Evolutionary conservation across 2,888 invertebrate species (phyloP).

Genomic region (Diplolepis rosae): DNA sequence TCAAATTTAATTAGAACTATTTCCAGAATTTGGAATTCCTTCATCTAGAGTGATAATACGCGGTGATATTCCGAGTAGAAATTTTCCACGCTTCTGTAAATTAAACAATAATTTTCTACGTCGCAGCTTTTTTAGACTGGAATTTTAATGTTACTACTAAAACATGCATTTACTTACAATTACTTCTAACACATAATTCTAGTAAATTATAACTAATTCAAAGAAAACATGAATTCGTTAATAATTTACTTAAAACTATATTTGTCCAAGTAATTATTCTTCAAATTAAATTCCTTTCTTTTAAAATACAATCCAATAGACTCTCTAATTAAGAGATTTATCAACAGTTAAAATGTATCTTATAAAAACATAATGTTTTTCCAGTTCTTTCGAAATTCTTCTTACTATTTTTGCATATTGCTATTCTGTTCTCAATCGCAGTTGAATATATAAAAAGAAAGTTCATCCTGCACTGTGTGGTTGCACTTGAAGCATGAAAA

Average conservation of each 20-base stretch:
- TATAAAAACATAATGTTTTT: no score
- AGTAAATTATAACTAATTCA: background rate
- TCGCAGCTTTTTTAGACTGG: background rate
- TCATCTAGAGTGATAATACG: no score
- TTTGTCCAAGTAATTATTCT: no score
- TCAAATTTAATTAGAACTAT: no score
- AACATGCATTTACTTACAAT: background rate
- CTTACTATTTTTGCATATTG: background rate
- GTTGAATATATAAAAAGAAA: conserved; percentile 14
- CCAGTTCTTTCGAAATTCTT: no score
- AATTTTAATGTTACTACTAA: background rate
- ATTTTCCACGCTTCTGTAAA: background rate
- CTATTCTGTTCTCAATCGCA: background rate
- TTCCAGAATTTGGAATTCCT: no score
- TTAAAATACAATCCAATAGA: no score
- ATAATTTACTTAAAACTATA: no score
- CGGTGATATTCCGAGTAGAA: background rate
- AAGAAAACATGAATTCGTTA: no score
- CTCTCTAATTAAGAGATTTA: no score
- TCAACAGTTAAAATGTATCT: no score
- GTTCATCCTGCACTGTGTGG: background rate
- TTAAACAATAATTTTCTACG: background rate
- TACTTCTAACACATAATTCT: background rate
- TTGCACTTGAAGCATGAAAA: conserved; percentile 16
- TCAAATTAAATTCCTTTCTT: no score